Base-by-base conservation (phyloP, 1,140 invertebrate species). In the Triops longicaudatus region DNA sequence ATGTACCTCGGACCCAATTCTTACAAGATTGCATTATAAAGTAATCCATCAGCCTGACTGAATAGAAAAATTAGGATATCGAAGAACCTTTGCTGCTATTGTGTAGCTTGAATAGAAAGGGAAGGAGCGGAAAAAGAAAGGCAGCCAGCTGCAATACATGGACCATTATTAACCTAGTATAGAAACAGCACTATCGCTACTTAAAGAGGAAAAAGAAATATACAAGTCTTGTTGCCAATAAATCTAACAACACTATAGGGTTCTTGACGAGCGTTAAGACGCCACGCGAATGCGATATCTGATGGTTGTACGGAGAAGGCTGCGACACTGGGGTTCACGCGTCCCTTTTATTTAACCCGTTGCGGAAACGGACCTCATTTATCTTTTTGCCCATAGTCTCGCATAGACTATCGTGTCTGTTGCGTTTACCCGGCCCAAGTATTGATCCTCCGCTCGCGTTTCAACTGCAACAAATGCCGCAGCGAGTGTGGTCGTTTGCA, bases 221-320 rank as follows among this genome's bases (percentile, higher is more conserved):
- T n/a, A 6, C 6, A 22, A 63, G 17, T 63, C 5, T n/a, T 63
- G 50, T 63, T 63, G n/a, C 22, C 50, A 6, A 63, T 63, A 63
- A 63, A 63, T 63, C 50, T 63, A 63, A 63, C 50, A 63, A 63
- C 50, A 63, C 50, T n/a, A 63, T 63, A 22, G 50, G 22, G 14
- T 63, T 63, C n/a, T 22, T 63, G 50, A 63, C 50, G 14, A 63
- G 50, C 50, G 50, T 63, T 63, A 63, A 63, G 50, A 22, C 14
- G 1, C 50, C 50, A 63, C 50, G 17, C 50, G 50, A 63, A 17
- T 22, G 17, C 50, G 50, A 63, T 63, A 63, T 63, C 50, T 63
- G 50, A n/a, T 22, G 50, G 17, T 17, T 14, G 14, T 6, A n/a
- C 6, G 10, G 50, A 63, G 10, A 63, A 63, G 10, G 31, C 31